phyloP scores from a whole-genome alignment of 2,113 vertebrate species.

The Chiloscyllium plagiosum region DNA sequence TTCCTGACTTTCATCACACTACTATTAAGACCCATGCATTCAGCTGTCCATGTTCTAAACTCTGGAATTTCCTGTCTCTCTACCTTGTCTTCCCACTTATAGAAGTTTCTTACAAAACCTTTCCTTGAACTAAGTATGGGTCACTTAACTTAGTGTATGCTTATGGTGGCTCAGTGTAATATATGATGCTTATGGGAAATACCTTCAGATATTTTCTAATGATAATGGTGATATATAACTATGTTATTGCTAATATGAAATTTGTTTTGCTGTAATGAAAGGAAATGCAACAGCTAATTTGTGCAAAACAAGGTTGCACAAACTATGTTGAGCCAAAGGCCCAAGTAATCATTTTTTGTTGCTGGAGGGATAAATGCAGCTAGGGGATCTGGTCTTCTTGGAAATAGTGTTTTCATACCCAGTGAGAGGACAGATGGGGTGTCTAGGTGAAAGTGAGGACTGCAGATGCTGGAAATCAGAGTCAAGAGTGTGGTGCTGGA shows the following conservation, averaged over 20 bases:
- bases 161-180: neutral
- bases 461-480: no score
- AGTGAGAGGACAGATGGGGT: neutral
- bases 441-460: no score
- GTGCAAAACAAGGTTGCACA: neutral
- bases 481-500: no score
- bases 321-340: neutral
- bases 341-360: neutral
- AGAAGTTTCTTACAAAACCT: neutral
- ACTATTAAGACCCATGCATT: neutral
- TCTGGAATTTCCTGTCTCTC: neutral
- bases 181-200: neutral
- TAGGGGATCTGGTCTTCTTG: neutral
- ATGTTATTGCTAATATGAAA: neutral
- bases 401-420: neutral
- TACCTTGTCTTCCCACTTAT: neutral
- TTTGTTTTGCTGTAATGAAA: neutral
- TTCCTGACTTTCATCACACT: neutral
- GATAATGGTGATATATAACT: neutral
- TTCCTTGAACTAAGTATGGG: neutral
- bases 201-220: neutral
- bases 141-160: neutral
- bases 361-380: neutral
- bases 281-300: neutral
- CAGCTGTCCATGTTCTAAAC: no score